Base-by-base conservation (phyloP, 2,888 invertebrate species). In the Drosophila lacicola region DNA sequence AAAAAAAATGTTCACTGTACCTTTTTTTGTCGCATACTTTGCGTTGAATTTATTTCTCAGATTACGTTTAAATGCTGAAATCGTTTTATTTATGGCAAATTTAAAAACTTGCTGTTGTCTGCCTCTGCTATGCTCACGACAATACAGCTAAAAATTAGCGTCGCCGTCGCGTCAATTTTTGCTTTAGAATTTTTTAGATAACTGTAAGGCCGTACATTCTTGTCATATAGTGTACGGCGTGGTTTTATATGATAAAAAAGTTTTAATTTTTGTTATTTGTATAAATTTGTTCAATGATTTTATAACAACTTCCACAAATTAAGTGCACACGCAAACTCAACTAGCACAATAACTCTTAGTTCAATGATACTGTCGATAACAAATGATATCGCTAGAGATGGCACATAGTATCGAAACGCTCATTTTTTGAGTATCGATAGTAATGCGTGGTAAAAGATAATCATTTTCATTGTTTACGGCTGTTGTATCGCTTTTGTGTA, bases 1-100 rank as follows among this genome's bases (percentile, higher is more conserved):
- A 71, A 63, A 66, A 78, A 25, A 70, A 76, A 74, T 85, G 82
- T 88, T 86, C 88, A 88, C 88, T 85, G 81, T 81, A 85, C 84
- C 73, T 69, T 77, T 75, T 81, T 68, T 54, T 70, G 66, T 74
- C 63, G 46, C 67, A 73, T 47, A 69, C 67, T 53, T 51, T 47
- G 65, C 68, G 56, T 70, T 56, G 57, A 46, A 42, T 61, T 64
- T 70, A 56, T 74, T 68, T 61, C 49, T 65, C 42, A 19, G 19
- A 13, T 49, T 64, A 25, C 44, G 57, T 78, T 63, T 21, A 72
- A 65, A 60, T 60, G 62, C 53, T 60, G 39, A 73, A 71, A 62
- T 68, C 47, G 60, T 73, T 70, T 78, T 68, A 76, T 58, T 70
- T 64, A 61, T 58, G 51, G 46, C 33, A 68, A 70, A 64, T 75